Base-by-base conservation (phyloP, 2,888 invertebrate genomes). In the Ectropis crepuscularia region DNA sequence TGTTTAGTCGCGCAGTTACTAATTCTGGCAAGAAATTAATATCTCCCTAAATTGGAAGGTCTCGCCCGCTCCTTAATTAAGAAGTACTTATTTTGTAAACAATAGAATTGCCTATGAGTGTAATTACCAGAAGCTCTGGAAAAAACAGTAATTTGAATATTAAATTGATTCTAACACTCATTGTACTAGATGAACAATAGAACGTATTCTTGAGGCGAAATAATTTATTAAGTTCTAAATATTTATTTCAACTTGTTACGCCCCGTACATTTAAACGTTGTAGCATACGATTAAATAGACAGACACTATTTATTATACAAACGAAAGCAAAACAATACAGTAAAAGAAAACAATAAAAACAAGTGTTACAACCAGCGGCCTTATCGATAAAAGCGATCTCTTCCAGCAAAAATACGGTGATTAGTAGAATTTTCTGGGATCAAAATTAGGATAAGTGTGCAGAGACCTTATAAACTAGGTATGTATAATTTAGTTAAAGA, bases 51-150 rank as follows among this genome's bases (percentile, higher is more conserved):
- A 9, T 48, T 12, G 39, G 54, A 41, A 45, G 54, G 5, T 12
- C 38, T 42, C 53, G 63, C 28, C 54, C 36, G 43, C 53, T 1
- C 28, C 12, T 38, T 59, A 63, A 58, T 58, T 58, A 58, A 49
- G 57, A 36, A 45, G 41, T 54, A 51, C 36, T 55, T 57, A 38
- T 48, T 36, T 37, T n/a, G 8, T 16, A 47, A 47, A 62, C 46
- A 57, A 57, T 57, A 49, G 10, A 60, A 43, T 9, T 8, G 37
- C 11, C 11, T 53, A 43, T 36, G 43, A 39, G 37, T 43, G 43
- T 53, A 53, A 53, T 53, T 53, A 53, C 9, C 7, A 37, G 37
- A 37, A 11, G 36, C 53, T 53, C 11, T 43, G 11, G n/a, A 41
- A 10, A 45, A 53, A 43, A 43, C 36, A 6, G 11, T 43, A 43